Percentiles rank a stretch among this genome's conserved stretches.
phyloP scores from a whole-genome alignment of 2,113 vertebrate species.

The Anolis sagrei region DNA sequence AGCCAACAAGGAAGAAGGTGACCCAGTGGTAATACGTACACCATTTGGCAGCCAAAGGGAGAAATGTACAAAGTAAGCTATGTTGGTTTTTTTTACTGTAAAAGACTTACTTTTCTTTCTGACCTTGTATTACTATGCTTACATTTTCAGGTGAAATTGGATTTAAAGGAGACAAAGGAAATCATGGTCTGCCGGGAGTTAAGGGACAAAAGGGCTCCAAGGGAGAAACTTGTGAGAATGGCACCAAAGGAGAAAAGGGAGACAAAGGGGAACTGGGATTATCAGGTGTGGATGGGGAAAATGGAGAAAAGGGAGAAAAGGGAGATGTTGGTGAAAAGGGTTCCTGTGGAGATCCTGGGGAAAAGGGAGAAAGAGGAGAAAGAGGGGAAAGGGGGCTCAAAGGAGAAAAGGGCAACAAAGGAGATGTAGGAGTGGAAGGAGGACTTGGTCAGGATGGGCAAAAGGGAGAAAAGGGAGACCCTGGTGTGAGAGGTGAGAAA shows the following conservation, averaged over 20 bases:
- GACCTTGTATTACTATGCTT: conserved; percentile 16
- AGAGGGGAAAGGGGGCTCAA: conserved; percentile 80
- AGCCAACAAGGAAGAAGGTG: too few relatives aligned
- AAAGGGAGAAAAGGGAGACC: conserved; percentile 81
- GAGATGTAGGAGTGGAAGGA: conserved; percentile 83
- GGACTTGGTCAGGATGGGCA: conserved; percentile 78
- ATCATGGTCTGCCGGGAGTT: conserved; percentile 77
- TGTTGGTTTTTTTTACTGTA: not conserved
- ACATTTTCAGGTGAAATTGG: conserved; percentile 84
- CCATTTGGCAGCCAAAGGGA: not conserved
- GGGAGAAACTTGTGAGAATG: conserved; percentile 86
- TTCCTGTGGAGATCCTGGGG: conserved; percentile 80
- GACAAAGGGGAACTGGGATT: conserved; percentile 79
- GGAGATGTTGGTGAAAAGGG: conserved; percentile 89
- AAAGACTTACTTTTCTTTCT: rapidly evolving
- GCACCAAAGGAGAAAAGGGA: conserved; percentile 89
- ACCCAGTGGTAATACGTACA: too few relatives aligned
- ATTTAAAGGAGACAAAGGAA: conserved; percentile 89
- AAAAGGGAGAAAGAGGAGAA: conserved; percentile 85
- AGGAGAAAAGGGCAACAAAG: conserved; percentile 86
- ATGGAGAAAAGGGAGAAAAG: conserved; percentile 82
- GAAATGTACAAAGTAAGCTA: not conserved
- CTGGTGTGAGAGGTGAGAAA: conserved; percentile 84
- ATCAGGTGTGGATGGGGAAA: conserved; percentile 74
- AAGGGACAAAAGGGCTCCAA: conserved; percentile 87